Percentiles rank a stretch among this genome's conserved stretches.
These are phyloP conservation scores for Gymnogyps californianus DNA, from an alignment of 2,113 vertebrate species.

Conservation along the genomic window DNA sequence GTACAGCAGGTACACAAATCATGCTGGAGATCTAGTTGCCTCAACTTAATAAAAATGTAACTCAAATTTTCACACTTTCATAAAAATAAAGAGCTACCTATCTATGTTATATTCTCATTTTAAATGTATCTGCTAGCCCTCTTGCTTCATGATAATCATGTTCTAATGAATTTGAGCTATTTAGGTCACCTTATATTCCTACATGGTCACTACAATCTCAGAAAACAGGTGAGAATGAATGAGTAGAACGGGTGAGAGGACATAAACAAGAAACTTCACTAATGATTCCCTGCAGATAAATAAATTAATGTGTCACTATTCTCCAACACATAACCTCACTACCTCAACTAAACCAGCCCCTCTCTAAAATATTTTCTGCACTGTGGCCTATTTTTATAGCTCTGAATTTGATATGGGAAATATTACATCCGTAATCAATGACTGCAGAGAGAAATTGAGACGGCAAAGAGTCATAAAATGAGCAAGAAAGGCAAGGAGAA, in stretches of 20 bases:
- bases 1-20: background rate
- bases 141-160: background rate
- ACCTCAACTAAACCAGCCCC: background rate
- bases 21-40: background rate
- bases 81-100: background rate
- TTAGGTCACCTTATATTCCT: background rate
- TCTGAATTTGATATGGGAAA: conserved; percentile 8
- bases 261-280: background rate
- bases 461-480: background rate
- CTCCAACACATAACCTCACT: background rate
- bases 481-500: background rate
- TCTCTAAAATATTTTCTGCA: background rate
- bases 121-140: background rate
- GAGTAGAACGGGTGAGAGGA: background rate
- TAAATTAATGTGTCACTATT: background rate
- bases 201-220: background rate
- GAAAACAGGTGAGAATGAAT: conserved; percentile 8
- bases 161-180: background rate
- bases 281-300: background rate
- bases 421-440: background rate
- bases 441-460: background rate
- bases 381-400: background rate
- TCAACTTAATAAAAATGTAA: background rate
- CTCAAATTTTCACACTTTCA: background rate
- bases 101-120: background rate